phyloP scores from a whole-genome alignment of 1,140 invertebrate genomes.

The Aphidius gifuensis region DNA sequence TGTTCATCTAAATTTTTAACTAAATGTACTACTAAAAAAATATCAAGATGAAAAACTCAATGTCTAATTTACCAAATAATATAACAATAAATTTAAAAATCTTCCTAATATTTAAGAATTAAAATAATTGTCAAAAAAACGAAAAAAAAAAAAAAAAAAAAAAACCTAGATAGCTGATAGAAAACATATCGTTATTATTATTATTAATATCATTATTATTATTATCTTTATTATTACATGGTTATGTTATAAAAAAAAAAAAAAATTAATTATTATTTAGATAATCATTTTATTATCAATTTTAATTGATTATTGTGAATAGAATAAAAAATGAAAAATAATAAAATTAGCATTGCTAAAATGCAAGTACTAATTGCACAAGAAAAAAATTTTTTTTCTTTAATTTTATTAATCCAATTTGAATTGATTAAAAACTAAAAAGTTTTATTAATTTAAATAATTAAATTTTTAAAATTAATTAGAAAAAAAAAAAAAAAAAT shows the following conservation, averaged over 20 bases:
- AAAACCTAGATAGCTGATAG: constrained; percentile 30
- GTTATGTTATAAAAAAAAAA: constrained; percentile 9
- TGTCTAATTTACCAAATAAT: too few species aligned
- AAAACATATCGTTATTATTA: constrained; percentile 50
- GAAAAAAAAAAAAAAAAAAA: too few species aligned
- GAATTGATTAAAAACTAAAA: too few species aligned
- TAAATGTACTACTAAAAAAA: too few species aligned
- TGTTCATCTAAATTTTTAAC: too few species aligned
- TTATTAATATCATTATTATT: constrained; percentile 38
- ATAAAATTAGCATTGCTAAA: constrained; percentile 1
- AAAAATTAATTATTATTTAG: constrained; percentile 1
- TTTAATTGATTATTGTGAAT: neutral
- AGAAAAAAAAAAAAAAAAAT: constrained; percentile 1
- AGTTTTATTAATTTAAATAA: constrained; percentile 2
- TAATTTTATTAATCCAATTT: neutral
- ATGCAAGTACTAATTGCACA: neutral
- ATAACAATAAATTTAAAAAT: too few species aligned
- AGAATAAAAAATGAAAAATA: too few species aligned
- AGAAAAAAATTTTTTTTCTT: neutral
- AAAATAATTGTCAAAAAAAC: too few species aligned
- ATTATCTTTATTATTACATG: constrained; percentile 13
- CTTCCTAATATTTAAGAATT: too few species aligned
- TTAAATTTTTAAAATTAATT: neutral
- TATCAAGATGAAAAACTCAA: too few species aligned
- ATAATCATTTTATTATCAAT: neutral